These are phyloP conservation scores for Hypothenemus hampei DNA, from an alignment of 1,140 invertebrate species.

Conservation along the genomic window DNA sequence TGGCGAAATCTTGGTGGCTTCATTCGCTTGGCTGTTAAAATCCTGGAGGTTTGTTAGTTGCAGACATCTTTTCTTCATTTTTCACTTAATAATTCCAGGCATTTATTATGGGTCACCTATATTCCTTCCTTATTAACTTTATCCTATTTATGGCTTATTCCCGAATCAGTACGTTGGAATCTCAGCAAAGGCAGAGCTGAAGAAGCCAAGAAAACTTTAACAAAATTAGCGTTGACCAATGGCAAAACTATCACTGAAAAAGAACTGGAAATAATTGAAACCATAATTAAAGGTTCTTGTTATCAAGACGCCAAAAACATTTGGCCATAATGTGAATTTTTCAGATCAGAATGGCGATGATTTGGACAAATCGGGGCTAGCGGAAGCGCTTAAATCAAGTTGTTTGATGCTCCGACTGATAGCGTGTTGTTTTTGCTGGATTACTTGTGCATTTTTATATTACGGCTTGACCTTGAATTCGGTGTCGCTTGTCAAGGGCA, in stretches of 20 bases:
- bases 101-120: conserved; percentile 49
- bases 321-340: neutral
- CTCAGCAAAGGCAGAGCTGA: conserved; percentile 47
- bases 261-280: conserved; percentile 44
- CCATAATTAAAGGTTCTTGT: conserved; percentile 6
- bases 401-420: conserved; percentile 57
- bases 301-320: neutral
- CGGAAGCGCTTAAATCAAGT: conserved; percentile 52
- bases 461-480: conserved; percentile 78
- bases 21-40: conserved; percentile 66
- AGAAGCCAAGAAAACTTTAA: conserved; percentile 47
- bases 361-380: conserved; percentile 36
- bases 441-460: conserved; percentile 67
- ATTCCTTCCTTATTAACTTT: conserved; percentile 34
- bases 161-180: conserved; percentile 52
- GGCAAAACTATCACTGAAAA: conserved; percentile 54
- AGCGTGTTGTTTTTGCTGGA: conserved; percentile 64
- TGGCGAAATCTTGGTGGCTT: conserved; percentile 67
- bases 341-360: conserved; percentile 2
- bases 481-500: conserved; percentile 68
- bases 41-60: conserved; percentile 51
- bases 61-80: neutral
- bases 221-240: conserved; percentile 54
- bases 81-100: conserved; percentile 29
- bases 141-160: conserved; percentile 44